Percentiles rank a stretch among this genome's conserved stretches.
Conservation (phyloP, 2,888 invertebrate species). For the Cerceris ruficornis region DNA sequence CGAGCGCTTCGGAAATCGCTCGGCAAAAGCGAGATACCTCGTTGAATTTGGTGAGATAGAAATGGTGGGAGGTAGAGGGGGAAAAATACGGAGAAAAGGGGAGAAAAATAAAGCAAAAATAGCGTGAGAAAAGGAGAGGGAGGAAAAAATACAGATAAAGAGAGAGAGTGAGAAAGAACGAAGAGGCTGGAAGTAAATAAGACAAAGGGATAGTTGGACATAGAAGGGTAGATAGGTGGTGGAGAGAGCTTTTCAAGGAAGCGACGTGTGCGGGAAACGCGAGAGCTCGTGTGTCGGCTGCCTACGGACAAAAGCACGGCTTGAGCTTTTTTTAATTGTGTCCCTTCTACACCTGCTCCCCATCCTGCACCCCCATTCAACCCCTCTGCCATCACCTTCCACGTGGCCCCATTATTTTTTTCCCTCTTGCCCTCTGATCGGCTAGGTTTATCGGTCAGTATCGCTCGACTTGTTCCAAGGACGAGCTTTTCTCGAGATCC, state of each 20-base stretch:
- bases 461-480: background rate
- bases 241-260: constrained; percentile 46
- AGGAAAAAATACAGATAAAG: background rate
- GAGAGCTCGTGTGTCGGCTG: constrained; percentile 42
- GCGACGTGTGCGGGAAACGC: constrained; percentile 46
- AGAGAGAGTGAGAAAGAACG: constrained; percentile 9
- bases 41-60: constrained; percentile 8
- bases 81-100: too few species aligned
- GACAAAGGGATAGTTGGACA: constrained; percentile 50
- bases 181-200: constrained; percentile 55
- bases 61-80: too few species aligned
- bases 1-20: constrained; percentile 40
- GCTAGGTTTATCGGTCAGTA: constrained; percentile 6
- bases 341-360: constrained; percentile 55
- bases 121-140: constrained; percentile 12
- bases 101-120: too few species aligned
- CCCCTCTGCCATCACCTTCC: constrained; percentile 21
- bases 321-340: constrained; percentile 72
- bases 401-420: constrained; percentile 56
- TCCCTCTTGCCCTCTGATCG: constrained; percentile 30
- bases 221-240: background rate
- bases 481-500: background rate
- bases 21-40: constrained; percentile 17
- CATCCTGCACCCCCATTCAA: background rate
- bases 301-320: constrained; percentile 63